Conservation (phyloP, 2,113 vertebrate genomes). For the Tragelaphus scriptus region DNA sequence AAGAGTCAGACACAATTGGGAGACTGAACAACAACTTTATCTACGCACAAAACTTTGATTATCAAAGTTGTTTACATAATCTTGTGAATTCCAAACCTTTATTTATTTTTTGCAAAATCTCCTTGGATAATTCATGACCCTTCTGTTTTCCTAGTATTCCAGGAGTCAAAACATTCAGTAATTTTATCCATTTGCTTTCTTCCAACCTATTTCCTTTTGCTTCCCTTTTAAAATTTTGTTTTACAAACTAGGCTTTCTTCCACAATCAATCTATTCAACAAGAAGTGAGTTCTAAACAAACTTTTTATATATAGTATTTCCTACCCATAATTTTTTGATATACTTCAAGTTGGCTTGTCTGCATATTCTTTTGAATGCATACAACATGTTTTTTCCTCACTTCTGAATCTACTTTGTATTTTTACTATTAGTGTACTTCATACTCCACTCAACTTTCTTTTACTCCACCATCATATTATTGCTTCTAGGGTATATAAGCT, state of each 20-base stretch:
- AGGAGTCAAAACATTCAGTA: background rate
- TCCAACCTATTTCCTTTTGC: background rate
- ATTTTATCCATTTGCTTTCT: background rate
- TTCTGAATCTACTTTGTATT: background rate
- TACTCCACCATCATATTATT: background rate
- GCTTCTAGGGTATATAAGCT: background rate
- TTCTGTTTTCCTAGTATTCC: background rate
- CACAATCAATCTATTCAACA: background rate
- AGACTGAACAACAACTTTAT: background rate
- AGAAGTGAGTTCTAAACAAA: background rate
- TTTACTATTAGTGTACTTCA: background rate
- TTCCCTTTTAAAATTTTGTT: background rate
- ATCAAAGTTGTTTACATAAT: background rate
- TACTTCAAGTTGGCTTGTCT: background rate
- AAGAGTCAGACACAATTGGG: background rate
- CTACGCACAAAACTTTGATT: background rate
- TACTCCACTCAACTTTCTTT: background rate
- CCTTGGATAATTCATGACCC: background rate
- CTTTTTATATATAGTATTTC: background rate
- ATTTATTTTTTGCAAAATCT: background rate
- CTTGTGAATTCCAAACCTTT: background rate
- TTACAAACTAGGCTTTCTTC: background rate
- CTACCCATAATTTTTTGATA: background rate
- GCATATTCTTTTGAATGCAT: background rate
- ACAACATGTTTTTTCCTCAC: background rate